Evolutionary conservation across 37 sponge, comb jelly and placozoan species (phyloP).

Genomic region (Hexactinellida sp.): DNA sequence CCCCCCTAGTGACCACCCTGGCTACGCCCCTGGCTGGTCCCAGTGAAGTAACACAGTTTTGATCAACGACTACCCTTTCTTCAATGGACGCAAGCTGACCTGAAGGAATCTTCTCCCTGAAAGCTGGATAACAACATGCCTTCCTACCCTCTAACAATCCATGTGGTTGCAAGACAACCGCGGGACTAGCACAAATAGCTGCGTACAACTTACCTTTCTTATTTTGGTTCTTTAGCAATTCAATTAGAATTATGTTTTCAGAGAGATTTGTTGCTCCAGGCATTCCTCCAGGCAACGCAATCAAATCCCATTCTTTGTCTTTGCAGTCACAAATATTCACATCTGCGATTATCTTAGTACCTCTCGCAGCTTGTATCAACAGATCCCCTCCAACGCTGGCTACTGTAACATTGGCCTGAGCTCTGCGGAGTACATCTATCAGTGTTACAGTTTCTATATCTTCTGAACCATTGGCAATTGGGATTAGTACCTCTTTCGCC

Average conservation of each 20-base stretch:
- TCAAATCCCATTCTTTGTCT: not conserved
- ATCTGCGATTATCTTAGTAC: not conserved
- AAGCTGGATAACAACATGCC: not conserved
- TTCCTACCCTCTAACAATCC: not conserved
- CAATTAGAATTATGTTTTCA: not conserved
- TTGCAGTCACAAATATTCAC: not conserved
- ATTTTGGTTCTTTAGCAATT: not conserved
- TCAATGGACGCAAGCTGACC: not conserved
- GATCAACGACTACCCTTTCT: not conserved
- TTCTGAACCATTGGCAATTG: constrained; percentile 1
- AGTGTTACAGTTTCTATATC: not conserved
- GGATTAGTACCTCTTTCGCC: not conserved
- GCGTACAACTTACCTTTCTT: not conserved
- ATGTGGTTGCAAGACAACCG: constrained; percentile 1
- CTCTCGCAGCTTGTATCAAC: not conserved
- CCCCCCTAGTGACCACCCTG: too few relatives aligned
- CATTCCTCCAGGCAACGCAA: not conserved
- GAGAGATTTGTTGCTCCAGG: not conserved
- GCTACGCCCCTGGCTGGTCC: too few relatives aligned
- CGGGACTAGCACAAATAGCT: constrained; percentile 11
- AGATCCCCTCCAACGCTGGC: not conserved
- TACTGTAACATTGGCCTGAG: constrained; percentile 5
- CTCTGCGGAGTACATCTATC: constrained; percentile 10
- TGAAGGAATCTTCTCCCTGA: not conserved
- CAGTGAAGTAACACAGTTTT: not conserved